Evolutionary conservation across 2,888 invertebrate genomes (phyloP), one percentile per base, ranked within the genome.

Genomic region (Thereva unica): DNA sequence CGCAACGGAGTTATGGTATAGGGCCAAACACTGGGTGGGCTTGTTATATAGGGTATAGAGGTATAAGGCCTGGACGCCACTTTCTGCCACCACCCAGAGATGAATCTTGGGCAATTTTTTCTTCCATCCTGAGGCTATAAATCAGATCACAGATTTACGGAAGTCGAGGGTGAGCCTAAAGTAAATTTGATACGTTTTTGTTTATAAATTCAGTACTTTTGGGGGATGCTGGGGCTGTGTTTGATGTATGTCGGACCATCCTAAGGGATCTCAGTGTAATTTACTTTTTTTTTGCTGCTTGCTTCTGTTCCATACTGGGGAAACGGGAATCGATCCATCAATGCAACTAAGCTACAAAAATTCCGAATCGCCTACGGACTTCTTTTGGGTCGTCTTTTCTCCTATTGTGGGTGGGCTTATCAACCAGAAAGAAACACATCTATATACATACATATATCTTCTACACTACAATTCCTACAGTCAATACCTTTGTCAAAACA

Each of bases 161-260:
- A 55, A 55, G 23, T 40, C 40, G 23, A 55, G 41, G 41, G 55
- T 41, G 23, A 41, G 55, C 40, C 55, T 42, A 55, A 55, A 40
- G 55, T 55, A 55, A 55, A 55, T 55, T 55, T 41, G 41, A 41
- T 23, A 40, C 40, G 41, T 55, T 55, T 55, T 38, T 57, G 44
- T 57, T 57, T 57, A 57, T 45, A 55, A 55, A 55, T 55, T 55
- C 55, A 41, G 40, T 9, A 55, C 23, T 41, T 9, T 9, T 9
- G 56, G 41, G 53, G 53, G 37, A 53, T 55, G 40, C 38, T 37
- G n/a, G 35, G 47, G 47, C 47, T 37, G 38, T 37, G 4, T 59
- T 59, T 59, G 47, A 47, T 59, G 35, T 59, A 47, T 59, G 12
- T 47, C n/a, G n/a, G 34, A 35, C 12, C 47, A 59, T 59, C 59